phyloP scores from a whole-genome alignment of 2,113 vertebrate species.

The Panurus biarmicus region DNA sequence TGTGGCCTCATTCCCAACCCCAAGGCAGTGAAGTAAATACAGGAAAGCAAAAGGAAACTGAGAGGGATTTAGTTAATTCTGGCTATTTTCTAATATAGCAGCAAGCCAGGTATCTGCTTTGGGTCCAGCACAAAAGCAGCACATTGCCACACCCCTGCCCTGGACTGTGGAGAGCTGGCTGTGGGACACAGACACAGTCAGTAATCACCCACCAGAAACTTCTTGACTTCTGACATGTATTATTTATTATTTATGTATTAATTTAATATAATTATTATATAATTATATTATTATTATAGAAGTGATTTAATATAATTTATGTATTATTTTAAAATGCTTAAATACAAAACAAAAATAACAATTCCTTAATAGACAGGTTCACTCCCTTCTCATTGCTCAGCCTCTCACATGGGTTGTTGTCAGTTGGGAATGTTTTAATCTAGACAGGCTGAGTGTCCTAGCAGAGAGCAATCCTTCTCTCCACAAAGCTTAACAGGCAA shows the following conservation, averaged over 20 bases:
- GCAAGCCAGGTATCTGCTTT: neutral
- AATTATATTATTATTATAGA: no score
- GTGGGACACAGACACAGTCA: neutral
- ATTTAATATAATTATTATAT: no score
- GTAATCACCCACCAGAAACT: neutral
- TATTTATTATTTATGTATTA: no score
- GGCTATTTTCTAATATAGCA: neutral
- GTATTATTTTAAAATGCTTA: no score
- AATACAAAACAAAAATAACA: neutral
- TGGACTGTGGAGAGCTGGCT: neutral
- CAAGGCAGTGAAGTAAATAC: neutral
- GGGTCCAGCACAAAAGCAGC: neutral
- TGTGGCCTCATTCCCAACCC: neutral
- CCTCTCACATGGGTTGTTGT: neutral
- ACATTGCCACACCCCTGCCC: neutral
- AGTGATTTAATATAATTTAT: no score
- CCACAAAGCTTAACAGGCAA: neutral
- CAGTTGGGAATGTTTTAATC: neutral
- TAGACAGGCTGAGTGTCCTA: neutral
- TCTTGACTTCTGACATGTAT: neutral
- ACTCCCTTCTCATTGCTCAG: neutral
- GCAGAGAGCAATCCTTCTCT: neutral
- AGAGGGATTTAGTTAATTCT: neutral
- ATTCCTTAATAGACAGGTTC: neutral
- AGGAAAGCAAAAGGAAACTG: neutral